Conservation (phyloP, 2,797 vertebrate species). For the Sciurus carolinensis region DNA sequence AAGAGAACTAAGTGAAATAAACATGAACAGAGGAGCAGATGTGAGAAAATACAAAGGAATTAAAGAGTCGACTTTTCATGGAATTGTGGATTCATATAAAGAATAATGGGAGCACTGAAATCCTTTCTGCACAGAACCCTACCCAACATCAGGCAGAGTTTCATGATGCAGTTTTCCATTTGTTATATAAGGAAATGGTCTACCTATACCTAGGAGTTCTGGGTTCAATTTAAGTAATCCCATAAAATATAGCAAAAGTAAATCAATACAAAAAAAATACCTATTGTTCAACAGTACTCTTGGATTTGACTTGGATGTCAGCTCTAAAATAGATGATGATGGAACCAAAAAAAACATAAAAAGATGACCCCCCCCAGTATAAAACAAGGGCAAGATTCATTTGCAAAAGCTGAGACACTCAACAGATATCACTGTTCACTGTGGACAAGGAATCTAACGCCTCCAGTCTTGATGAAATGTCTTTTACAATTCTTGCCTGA, state of each 20-base stretch:
- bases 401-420: neutral
- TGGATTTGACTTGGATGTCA: neutral
- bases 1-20: conserved; percentile 24
- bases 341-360: neutral
- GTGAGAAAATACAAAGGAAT: neutral
- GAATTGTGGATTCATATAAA: neutral
- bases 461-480: neutral
- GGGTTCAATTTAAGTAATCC: neutral
- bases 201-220: neutral
- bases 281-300: neutral
- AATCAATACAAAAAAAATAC: neutral
- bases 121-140: neutral
- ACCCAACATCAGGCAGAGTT: neutral
- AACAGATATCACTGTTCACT: neutral
- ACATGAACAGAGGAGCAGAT: neutral
- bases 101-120: neutral
- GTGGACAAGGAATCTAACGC: neutral
- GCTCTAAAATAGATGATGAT: neutral
- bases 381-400: neutral
- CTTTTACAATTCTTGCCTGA: neutral
- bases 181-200: neutral
- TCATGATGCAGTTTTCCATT: neutral
- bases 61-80: neutral
- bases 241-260: neutral
- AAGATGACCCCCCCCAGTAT: neutral